These are phyloP conservation scores for Psix sp. DNA, from an alignment of 1,140 invertebrate species.

Conservation along the genomic window DNA sequence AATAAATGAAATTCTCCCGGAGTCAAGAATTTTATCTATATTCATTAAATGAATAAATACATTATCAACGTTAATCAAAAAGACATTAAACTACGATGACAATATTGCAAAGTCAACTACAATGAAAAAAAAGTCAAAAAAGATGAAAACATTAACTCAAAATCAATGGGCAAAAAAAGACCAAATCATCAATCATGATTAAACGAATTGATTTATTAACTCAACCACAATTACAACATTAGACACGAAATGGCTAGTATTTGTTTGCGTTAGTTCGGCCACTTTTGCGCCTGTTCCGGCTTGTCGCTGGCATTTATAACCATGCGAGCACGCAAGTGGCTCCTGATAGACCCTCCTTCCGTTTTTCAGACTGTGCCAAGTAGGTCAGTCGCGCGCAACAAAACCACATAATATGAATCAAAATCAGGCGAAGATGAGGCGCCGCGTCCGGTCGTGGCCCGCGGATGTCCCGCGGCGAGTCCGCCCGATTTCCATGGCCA, in stretches of 20 bases:
- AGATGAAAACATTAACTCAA: too few relatives aligned
- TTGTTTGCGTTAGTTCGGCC: constrained; percentile 27
- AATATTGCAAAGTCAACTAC: too few relatives aligned
- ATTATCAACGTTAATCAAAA: too few relatives aligned
- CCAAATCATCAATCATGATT: too few relatives aligned
- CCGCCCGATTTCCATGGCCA: constrained; percentile 37
- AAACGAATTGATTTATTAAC: neutral
- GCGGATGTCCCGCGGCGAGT: neutral
- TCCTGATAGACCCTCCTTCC: constrained; percentile 61
- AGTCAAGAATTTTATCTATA: too few relatives aligned
- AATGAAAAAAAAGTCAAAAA: too few relatives aligned
- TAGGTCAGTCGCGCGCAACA: constrained; percentile 60
- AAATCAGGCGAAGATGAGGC: constrained; percentile 49
- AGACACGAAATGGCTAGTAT: neutral
- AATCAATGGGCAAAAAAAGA: too few relatives aligned
- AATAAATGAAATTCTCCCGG: too few relatives aligned
- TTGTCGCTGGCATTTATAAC: constrained; percentile 53
- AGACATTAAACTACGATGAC: too few relatives aligned
- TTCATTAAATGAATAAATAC: too few relatives aligned
- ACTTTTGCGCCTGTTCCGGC: constrained; percentile 51
- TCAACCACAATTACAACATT: neutral
- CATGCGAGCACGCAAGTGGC: constrained; percentile 47
- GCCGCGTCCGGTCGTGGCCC: too few relatives aligned
- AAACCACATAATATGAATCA: constrained; percentile 59
- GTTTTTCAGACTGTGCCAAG: constrained; percentile 60